Evolutionary conservation across 1,140 invertebrate genomes (phyloP).

Genomic region (Neomicropteryx cornuta): DNA sequence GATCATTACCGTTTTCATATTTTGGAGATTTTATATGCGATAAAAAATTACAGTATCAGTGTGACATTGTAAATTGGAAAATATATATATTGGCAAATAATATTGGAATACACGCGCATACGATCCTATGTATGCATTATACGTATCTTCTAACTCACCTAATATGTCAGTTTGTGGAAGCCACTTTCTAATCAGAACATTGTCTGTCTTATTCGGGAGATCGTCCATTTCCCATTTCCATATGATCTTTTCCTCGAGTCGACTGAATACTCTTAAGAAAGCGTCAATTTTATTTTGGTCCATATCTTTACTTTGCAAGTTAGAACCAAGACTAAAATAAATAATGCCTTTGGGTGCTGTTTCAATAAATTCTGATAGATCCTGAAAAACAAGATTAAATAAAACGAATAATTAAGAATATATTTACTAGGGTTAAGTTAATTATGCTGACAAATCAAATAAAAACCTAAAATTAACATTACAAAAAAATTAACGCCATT

Average conservation of each 20-base stretch:
- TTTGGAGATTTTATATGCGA: slow-evolving; percentile 39
- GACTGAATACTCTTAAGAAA: slow-evolving; percentile 32
- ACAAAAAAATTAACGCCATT: slow-evolving; percentile 12
- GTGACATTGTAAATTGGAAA: slow-evolving; percentile 12
- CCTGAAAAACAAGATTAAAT: slow-evolving; percentile 36
- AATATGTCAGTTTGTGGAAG: slow-evolving; percentile 51
- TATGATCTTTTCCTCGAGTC: slow-evolving; percentile 39
- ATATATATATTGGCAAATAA: slow-evolving; percentile 22
- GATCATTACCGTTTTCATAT: too few relatives aligned
- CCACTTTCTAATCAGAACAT: slow-evolving; percentile 48
- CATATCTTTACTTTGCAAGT: slow-evolving; percentile 33
- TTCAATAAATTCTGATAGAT: slow-evolving; percentile 35
- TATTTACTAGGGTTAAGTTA: neutral
- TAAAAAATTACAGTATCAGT: slow-evolving; percentile 16
- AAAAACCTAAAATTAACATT: neutral
- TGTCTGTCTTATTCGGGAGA: slow-evolving; percentile 32
- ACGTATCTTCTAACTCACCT: slow-evolving; percentile 39
- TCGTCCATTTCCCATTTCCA: slow-evolving; percentile 47
- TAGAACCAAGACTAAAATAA: slow-evolving; percentile 44
- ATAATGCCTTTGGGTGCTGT: slow-evolving; percentile 36
- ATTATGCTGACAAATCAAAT: neutral
- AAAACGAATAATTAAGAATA: slow-evolving; percentile 36
- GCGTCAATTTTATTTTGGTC: slow-evolving; percentile 22
- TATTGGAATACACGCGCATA: slow-evolving; percentile 40
- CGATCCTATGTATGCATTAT: slow-evolving; percentile 50